phyloP scores from a whole-genome alignment of 2,113 vertebrate species.

The Bambusicola thoracicus region DNA sequence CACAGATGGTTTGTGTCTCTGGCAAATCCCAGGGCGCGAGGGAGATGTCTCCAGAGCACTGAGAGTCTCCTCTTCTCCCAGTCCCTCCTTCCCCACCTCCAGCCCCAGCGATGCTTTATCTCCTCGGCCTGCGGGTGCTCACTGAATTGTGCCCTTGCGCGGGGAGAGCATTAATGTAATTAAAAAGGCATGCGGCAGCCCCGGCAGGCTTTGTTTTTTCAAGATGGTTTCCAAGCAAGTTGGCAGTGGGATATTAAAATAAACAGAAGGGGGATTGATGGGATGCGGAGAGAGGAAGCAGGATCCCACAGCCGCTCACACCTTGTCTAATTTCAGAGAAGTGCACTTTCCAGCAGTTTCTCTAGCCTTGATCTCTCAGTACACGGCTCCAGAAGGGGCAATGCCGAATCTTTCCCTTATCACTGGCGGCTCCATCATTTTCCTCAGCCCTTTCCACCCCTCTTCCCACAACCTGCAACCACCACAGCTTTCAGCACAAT shows the following conservation, averaged over 20 bases:
- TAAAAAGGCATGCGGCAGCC: conserved; percentile 70
- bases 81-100: conserved; percentile 46
- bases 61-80: not conserved
- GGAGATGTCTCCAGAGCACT: conserved; percentile 51
- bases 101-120: not conserved
- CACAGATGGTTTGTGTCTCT: conserved; percentile 56
- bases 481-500: not conserved
- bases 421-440: not conserved
- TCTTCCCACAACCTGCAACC: not conserved
- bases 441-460: not conserved
- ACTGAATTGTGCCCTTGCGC: not conserved
- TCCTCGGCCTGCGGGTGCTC: not conserved
- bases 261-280: conserved; percentile 71
- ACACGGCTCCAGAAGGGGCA: not conserved
- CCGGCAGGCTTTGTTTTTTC: conserved; percentile 58
- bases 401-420: conserved; percentile 14
- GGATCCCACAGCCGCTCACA: conserved; percentile 64
- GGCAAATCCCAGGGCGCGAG: conserved; percentile 36
- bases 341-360: conserved; percentile 53
- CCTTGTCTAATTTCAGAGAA: conserved; percentile 70
- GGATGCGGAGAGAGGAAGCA: conserved; percentile 75
- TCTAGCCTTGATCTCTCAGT: conserved; percentile 47
- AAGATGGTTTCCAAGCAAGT: conserved; percentile 68
- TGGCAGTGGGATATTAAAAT: conserved; percentile 75
- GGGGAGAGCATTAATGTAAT: conserved; percentile 61